Evolutionary conservation across 2,888 invertebrate species (phyloP).

Genomic region (Drosophila flavopinicola): DNA sequence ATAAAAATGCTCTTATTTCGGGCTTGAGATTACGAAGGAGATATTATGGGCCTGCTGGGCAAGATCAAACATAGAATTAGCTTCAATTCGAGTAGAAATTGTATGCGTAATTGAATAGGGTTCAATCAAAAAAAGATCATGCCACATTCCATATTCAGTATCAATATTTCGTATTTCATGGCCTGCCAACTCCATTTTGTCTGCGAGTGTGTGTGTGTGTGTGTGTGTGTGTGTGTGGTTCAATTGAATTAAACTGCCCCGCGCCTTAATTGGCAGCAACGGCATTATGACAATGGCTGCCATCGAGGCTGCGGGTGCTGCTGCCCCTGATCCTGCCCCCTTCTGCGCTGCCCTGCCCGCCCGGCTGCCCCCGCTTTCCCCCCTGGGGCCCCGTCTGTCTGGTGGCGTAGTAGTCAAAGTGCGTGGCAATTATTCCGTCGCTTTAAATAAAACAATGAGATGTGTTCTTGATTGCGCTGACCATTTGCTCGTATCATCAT

Average conservation of each 20-base stretch:
- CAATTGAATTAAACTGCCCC: constrained; percentile 68
- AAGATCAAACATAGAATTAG: too few species aligned
- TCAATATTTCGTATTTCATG: constrained; percentile 14
- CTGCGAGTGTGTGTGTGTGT: background rate
- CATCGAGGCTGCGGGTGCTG: constrained; percentile 61
- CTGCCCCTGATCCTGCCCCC: background rate
- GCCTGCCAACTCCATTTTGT: constrained; percentile 42
- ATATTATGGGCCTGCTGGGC: too few species aligned
- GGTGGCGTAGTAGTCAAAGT: constrained; percentile 70
- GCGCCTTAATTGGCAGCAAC: constrained; percentile 69
- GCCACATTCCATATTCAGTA: constrained; percentile 3
- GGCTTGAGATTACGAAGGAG: too few species aligned
- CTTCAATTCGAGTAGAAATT: too few species aligned
- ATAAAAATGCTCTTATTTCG: too few species aligned
- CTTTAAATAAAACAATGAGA: constrained; percentile 80
- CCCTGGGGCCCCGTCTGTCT: constrained; percentile 15
- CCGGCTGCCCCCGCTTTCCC: background rate
- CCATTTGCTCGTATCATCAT: constrained; percentile 44
- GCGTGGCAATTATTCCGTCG: constrained; percentile 79
- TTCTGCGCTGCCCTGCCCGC: constrained; percentile 4
- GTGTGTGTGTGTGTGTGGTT: constrained; percentile 25
- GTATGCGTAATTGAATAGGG: too few species aligned
- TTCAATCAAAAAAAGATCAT: too few species aligned
- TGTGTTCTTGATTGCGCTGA: constrained; percentile 69
- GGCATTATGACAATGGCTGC: constrained; percentile 41